Percentiles rank a stretch among this genome's conserved stretches.
phyloP scores from a whole-genome alignment of 1,140 invertebrate genomes.

The Palaemon carinicauda region DNA sequence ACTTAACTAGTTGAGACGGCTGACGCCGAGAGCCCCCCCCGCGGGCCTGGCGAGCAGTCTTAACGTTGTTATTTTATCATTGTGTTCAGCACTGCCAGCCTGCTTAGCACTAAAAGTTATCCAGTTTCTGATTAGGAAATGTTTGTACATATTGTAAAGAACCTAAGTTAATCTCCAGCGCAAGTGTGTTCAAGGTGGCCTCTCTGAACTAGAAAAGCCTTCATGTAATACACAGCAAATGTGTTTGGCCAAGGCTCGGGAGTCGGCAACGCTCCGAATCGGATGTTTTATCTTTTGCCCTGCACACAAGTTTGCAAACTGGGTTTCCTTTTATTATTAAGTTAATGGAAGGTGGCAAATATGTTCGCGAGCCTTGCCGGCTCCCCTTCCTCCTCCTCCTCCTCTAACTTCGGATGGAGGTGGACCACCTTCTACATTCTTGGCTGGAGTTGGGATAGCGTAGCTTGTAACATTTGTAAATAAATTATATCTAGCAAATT shows the following conservation, averaged over 20 bases:
- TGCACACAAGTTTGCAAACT: no score
- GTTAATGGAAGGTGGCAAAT: not conserved
- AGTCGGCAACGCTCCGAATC: no score
- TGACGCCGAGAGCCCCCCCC: no score
- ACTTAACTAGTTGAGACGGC: no score
- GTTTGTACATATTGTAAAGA: slow-evolving; percentile 52
- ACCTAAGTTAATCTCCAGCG: slow-evolving; percentile 26
- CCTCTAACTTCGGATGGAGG: no score
- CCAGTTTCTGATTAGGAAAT: slow-evolving; percentile 42
- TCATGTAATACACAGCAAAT: no score
- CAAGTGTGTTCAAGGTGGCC: not conserved
- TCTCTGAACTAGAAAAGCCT: no score
- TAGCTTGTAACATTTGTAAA: slow-evolving; percentile 53
- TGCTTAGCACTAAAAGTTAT: slow-evolving; percentile 35
- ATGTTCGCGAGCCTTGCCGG: not conserved
- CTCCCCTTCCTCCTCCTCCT: no score
- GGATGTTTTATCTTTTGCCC: no score
- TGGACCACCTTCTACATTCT: no score
- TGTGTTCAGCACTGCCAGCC: slow-evolving; percentile 52
- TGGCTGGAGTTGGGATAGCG: not conserved
- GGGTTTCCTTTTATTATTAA: not conserved
- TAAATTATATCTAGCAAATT: slow-evolving; percentile 49
- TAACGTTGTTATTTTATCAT: not conserved
- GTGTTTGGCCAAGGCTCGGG: no score
- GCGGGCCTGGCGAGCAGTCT: no score